Evolutionary conservation across 2,797 vertebrate genomes (phyloP), one percentile per base, ranked within the genome.

Genomic region (Okamejei kenojei): DNA sequence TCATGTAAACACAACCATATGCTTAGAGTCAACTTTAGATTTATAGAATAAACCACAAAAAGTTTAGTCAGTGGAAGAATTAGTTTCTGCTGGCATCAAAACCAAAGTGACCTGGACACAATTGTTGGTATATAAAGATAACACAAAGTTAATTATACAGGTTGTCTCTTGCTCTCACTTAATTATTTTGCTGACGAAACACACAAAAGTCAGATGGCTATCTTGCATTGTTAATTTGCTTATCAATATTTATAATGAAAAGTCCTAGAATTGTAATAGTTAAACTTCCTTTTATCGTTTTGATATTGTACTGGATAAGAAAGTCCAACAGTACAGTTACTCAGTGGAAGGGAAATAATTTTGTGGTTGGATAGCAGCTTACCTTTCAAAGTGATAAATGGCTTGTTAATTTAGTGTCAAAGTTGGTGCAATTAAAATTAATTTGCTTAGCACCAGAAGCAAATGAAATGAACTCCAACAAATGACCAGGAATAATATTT

Each of bases 391-490:
- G 68, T 74, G 26, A 76, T 13, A 1, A 54, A 92, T 92, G 26
- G 71, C 68, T 54, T 26, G 26, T 92, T 54, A 92, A 92, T 32
- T 45, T 26, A 32, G 26, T 11, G 26, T 74, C 7, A 45, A 17
- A 71, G 54, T 54, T 74, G 71, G 74, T 38, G 54, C 68, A 13
- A 54, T 92, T 92, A 74, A 45, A 76, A 15, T 74, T n/a, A n/a
- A 76, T 74, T 76, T 74, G 26, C 71, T 92, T 54, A 54, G 26
- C 26, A 54, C 35, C 38, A 54, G 71, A 29, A 58, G 71, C 35
- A 76, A 74, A 74, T 9, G 93, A 94, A 93, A 32, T 93, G 94
- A 94, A 93, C 94, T 93, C 45, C 90, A 76, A 93, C 86, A 94
- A 90, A 94, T 93, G 93, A 80, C 93, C 78, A 79, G 86, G 90